Evolutionary conservation across 23 tunicate species (phyloP).

Genomic region (Halocynthia aurantium): DNA sequence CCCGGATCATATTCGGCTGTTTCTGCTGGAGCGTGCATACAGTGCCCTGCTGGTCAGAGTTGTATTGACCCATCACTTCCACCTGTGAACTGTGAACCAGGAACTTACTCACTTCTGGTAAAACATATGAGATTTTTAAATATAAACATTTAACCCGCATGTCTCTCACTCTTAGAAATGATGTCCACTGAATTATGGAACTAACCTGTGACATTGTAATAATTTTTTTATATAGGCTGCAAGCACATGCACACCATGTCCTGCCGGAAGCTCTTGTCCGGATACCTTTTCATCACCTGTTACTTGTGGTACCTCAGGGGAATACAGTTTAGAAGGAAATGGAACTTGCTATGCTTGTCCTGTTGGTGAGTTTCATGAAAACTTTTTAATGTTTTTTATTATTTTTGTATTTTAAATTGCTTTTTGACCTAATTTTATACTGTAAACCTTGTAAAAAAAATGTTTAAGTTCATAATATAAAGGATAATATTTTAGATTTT

Average conservation of each 20-base stretch:
- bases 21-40: conserved; percentile 27
- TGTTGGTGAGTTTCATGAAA: conserved; percentile 33
- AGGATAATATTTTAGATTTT: no score
- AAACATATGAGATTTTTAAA: not conserved
- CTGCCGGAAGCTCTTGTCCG: conserved; percentile 13
- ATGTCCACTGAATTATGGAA: not conserved
- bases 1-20: conserved; percentile 55
- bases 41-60: conserved; percentile 71
- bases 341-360: conserved; percentile 69
- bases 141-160: not conserved
- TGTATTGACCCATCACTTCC: conserved; percentile 35
- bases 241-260: conserved; percentile 22
- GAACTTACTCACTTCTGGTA: conserved; percentile 42
- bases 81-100: conserved; percentile 51
- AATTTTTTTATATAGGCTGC: not conserved
- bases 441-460: no score
- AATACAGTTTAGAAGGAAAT: conserved; percentile 45
- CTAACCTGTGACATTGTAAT: not conserved
- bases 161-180: not conserved
- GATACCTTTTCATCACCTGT: not conserved
- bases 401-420: no score
- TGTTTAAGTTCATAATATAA: no score
- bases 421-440: no score
- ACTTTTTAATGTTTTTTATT: no score
- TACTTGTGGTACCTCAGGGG: not conserved